These are phyloP conservation scores for Calidris pugnax DNA, from an alignment of 2,113 vertebrate species.

Conservation along the genomic window DNA sequence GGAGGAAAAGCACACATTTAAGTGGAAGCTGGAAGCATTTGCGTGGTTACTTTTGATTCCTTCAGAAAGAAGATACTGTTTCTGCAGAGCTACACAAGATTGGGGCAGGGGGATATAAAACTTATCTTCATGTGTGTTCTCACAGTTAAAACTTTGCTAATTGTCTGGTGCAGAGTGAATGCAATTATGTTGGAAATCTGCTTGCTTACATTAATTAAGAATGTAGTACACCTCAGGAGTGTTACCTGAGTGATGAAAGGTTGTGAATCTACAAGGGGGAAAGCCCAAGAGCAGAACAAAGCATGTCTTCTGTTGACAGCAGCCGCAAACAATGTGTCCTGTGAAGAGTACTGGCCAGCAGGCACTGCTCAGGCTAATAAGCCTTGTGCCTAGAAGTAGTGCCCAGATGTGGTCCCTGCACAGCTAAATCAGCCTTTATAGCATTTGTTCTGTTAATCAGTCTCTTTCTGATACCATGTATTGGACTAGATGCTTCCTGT, in stretches of 20 bases:
- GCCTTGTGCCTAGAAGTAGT: neutral
- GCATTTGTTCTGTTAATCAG: neutral
- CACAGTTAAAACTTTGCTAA: neutral
- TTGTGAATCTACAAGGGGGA: neutral
- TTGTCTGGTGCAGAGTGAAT: neutral
- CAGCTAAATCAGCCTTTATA: neutral
- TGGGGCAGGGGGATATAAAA: neutral
- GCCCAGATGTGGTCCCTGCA: neutral
- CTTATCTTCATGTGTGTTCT: neutral
- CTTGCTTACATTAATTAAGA: neutral
- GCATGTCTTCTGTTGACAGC: neutral
- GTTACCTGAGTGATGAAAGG: neutral
- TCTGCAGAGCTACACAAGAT: neutral
- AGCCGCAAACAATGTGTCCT: neutral
- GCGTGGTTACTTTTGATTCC: neutral
- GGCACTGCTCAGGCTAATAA: neutral
- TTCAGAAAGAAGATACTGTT: constrained; percentile 49
- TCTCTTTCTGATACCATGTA: neutral
- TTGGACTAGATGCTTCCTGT: neutral
- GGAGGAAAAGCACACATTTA: constrained; percentile 6
- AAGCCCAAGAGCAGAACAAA: neutral
- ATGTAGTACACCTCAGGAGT: neutral
- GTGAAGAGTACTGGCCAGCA: neutral
- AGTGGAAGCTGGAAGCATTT: neutral
- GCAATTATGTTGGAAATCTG: neutral